Conservation (phyloP, 1,140 invertebrate genomes). For the Anastrepha obliqua region DNA sequence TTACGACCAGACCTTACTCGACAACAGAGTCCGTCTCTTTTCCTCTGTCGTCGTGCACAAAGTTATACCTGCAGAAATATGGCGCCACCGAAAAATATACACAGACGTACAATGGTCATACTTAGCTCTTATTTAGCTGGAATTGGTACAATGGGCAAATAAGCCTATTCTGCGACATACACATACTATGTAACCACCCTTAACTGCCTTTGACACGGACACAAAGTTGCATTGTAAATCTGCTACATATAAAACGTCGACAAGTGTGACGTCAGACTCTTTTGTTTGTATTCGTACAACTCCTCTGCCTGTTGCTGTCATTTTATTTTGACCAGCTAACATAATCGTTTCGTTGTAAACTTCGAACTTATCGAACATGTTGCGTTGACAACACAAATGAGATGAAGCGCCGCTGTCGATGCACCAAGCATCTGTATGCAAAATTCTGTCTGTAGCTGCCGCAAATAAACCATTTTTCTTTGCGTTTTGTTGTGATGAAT, state of each 20-base stretch:
- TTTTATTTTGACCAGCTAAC: not conserved
- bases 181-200: not conserved
- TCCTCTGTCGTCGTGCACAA: too few relatives aligned
- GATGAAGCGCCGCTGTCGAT: constrained; percentile 61
- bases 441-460: not conserved
- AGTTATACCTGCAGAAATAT: too few relatives aligned
- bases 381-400: constrained; percentile 57
- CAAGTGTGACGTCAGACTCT: not conserved
- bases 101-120: too few relatives aligned
- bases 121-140: too few relatives aligned
- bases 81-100: too few relatives aligned
- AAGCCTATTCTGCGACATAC: too few relatives aligned
- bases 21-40: too few relatives aligned
- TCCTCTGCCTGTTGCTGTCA: not conserved
- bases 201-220: not conserved
- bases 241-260: not conserved
- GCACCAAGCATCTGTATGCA: constrained; percentile 54
- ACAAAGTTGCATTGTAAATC: constrained; percentile 8
- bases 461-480: constrained; percentile 3
- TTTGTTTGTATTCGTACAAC: not conserved
- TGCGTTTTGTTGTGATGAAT: not conserved
- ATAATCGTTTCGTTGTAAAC: not conserved
- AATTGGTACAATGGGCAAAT: too few relatives aligned
- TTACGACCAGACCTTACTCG: too few relatives aligned
- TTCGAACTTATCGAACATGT: constrained; percentile 45